phyloP scores from a whole-genome alignment of 1,140 invertebrate genomes.

The Sipha flava region DNA sequence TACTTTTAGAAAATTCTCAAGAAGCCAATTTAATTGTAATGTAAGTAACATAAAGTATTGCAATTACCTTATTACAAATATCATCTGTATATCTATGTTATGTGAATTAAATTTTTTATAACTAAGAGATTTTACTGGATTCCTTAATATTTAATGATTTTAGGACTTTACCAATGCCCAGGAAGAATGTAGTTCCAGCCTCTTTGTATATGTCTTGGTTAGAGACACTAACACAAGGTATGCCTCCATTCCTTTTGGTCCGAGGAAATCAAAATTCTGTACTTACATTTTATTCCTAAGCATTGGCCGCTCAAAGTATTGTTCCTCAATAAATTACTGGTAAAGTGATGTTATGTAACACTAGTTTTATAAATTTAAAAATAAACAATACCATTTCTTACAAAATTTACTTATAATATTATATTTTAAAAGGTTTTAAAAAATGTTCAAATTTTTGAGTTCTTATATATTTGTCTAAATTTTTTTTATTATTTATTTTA shows the following conservation, averaged over 20 bases:
- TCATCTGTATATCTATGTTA: too few relatives aligned
- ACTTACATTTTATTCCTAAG: constrained; percentile 88
- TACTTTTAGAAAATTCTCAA: constrained; percentile 74
- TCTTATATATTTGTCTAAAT: not conserved
- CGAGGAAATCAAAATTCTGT: constrained; percentile 93
- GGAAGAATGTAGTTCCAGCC: constrained; percentile 77
- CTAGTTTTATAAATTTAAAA: not conserved
- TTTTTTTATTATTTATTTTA: not conserved
- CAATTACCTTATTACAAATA: not conserved
- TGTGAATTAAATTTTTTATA: too few relatives aligned
- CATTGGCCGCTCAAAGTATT: not conserved
- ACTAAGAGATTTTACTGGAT: too few relatives aligned
- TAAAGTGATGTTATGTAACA: constrained; percentile 3
- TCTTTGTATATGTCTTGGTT: constrained; percentile 91
- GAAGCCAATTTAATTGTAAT: constrained; percentile 83
- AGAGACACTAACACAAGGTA: constrained; percentile 75
- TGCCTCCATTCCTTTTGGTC: constrained; percentile 85
- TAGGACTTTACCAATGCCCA: constrained; percentile 84
- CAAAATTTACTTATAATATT: too few relatives aligned
- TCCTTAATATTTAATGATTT: constrained; percentile 30
- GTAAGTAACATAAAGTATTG: constrained; percentile 47
- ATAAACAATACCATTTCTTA: not conserved
- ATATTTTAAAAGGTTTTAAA: too few relatives aligned
- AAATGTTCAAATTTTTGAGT: not conserved
- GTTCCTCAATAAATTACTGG: not conserved